These are phyloP conservation scores for Parochlus steinenii DNA, from an alignment of 2,888 invertebrate genomes.

Conservation along the genomic window DNA sequence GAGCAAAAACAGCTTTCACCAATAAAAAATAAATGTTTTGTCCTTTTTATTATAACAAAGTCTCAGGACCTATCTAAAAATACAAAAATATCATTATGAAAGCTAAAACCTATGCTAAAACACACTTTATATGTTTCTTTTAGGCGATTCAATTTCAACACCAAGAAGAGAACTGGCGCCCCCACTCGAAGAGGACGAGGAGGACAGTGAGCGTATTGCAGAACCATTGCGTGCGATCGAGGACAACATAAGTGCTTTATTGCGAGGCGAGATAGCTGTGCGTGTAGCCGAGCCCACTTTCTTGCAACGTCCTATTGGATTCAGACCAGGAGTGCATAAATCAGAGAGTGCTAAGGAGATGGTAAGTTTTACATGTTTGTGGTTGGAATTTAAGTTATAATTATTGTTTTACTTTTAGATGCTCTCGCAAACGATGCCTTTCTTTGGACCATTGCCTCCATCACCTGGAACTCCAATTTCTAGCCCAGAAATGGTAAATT, in stretches of 20 bases:
- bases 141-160: conserved; percentile 24
- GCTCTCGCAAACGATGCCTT: too few relatives aligned
- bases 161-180: conserved; percentile 48
- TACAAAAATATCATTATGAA: too few relatives aligned
- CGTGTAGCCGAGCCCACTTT: conserved; percentile 19
- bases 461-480: conserved; percentile 27
- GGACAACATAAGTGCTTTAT: conserved; percentile 52
- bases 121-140: conserved; percentile 6
- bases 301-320: conserved; percentile 27
- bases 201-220: conserved; percentile 45
- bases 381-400: conserved; percentile 22
- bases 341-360: conserved; percentile 60
- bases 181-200: conserved; percentile 51
- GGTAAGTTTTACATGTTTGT: too few relatives aligned
- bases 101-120: too few relatives aligned
- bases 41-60: too few relatives aligned
- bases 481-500: conserved; percentile 19
- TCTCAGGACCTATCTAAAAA: too few relatives aligned
- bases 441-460: conserved; percentile 30
- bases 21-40: too few relatives aligned
- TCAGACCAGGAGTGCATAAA: conserved; percentile 48
- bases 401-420: too few relatives aligned
- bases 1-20: too few relatives aligned
- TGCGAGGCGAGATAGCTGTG: conserved; percentile 32
- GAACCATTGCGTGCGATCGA: conserved; percentile 55